phyloP scores from a whole-genome alignment of 2,888 invertebrate species.

The Drosophila cracens region DNA sequence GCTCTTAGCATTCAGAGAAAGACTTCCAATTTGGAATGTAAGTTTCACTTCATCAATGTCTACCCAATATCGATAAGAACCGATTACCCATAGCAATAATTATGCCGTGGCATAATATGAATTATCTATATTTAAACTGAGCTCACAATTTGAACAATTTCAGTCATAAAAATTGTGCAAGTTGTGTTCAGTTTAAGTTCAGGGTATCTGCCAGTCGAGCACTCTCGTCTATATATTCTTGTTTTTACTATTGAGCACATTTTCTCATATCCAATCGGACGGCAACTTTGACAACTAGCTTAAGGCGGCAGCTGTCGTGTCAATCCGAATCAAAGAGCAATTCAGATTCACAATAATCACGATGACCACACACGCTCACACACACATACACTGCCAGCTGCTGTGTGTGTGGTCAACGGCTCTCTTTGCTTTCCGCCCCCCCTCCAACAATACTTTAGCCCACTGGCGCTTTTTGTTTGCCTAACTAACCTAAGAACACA shows the following conservation, averaged over 20 bases:
- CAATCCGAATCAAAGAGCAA: slow-evolving; percentile 34
- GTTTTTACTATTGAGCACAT: neutral
- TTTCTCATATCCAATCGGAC: slow-evolving; percentile 21
- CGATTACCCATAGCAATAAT: neutral
- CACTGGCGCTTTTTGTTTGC: slow-evolving; percentile 53
- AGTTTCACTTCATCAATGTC: neutral
- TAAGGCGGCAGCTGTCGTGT: slow-evolving; percentile 47
- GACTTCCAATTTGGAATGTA: neutral
- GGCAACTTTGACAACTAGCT: slow-evolving; percentile 31
- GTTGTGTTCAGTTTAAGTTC: neutral
- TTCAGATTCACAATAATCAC: slow-evolving; percentile 15
- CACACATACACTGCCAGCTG: neutral
- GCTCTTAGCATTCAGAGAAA: neutral
- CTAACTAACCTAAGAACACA: slow-evolving; percentile 47
- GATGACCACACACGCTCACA: slow-evolving; percentile 45
- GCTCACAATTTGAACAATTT: too few species aligned
- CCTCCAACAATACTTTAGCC: slow-evolving; percentile 49
- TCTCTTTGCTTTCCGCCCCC: slow-evolving; percentile 13
- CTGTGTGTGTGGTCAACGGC: slow-evolving; percentile 16
- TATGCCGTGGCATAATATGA: neutral
- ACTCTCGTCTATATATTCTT: neutral
- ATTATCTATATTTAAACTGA: neutral
- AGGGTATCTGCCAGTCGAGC: neutral
- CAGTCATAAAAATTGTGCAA: too few species aligned
- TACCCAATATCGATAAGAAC: neutral